A percentile compares a stretch with the other conserved stretches of the same genome.
Evolutionary conservation across 2,888 invertebrate species (phyloP).

Genomic region (Sesamia inferens): DNA sequence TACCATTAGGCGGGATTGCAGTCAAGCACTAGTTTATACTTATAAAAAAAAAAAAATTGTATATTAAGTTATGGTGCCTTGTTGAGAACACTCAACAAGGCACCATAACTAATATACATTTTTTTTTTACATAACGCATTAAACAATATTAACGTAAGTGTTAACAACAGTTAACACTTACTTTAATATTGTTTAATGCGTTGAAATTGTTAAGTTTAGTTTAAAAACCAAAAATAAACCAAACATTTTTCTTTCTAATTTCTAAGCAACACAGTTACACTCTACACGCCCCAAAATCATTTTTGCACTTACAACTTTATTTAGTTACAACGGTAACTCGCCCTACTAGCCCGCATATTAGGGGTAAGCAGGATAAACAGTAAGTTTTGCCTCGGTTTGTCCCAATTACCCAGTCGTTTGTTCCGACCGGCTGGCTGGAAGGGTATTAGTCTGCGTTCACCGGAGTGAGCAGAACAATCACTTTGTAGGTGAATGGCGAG

Average conservation of each 20-base stretch:
- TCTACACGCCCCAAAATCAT: neutral
- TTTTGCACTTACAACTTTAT: slow-evolving; percentile 1
- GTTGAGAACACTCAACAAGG: no score
- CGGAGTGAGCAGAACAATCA: slow-evolving; percentile 51
- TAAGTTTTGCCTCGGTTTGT: slow-evolving; percentile 56
- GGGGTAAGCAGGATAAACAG: slow-evolving; percentile 36
- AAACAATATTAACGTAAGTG: no score
- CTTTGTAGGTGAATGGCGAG: neutral
- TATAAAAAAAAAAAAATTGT: no score
- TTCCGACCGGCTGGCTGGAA: slow-evolving; percentile 54
- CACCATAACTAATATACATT: no score
- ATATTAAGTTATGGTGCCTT: no score
- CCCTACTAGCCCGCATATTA: slow-evolving; percentile 36
- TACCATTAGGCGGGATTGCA: no score
- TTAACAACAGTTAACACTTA: neutral
- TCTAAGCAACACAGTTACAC: neutral
- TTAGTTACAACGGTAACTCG: slow-evolving; percentile 9
- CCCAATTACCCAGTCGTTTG: slow-evolving; percentile 66
- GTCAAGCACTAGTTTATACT: no score
- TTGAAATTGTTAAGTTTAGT: neutral
- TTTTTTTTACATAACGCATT: no score
- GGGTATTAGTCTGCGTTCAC: slow-evolving; percentile 50
- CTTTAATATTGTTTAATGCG: neutral
- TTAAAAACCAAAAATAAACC: neutral
- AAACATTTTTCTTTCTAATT: neutral